A percentile compares a stretch with the other conserved stretches of the same genome.
Evolutionary conservation across 2,113 vertebrate species (phyloP).

Genomic region (Cephalopterus ornatus): DNA sequence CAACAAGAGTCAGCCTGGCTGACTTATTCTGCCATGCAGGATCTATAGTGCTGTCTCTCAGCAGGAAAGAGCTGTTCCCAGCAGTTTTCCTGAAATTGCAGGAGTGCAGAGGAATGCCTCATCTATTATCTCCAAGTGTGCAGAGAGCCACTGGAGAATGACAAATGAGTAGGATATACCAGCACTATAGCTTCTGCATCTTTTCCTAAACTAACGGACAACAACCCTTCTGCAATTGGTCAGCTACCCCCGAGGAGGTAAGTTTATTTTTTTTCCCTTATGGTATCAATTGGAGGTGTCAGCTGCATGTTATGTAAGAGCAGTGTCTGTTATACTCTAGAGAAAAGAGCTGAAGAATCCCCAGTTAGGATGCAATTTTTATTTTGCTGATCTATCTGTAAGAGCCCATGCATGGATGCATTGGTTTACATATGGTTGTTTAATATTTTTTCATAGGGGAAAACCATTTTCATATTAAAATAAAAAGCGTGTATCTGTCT

Average conservation of each 20-base stretch:
- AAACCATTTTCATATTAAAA: background rate
- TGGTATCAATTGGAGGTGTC: background rate
- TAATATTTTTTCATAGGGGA: background rate
- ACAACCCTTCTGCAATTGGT: background rate
- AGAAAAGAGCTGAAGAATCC: background rate
- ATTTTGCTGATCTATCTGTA: background rate
- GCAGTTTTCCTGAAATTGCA: background rate
- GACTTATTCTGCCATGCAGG: background rate
- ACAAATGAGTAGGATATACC: background rate
- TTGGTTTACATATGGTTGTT: background rate
- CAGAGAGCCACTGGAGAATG: background rate
- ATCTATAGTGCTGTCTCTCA: background rate
- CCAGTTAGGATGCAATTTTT: background rate
- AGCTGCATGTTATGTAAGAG: background rate
- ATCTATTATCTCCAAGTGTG: background rate
- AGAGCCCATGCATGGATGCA: background rate
- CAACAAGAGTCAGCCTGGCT: background rate
- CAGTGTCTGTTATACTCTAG: background rate
- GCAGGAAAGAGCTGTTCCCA: background rate
- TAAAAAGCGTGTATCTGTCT: rapidly evolving
- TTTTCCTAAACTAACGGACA: background rate
- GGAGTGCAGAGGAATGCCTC: background rate
- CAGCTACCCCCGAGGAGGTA: background rate
- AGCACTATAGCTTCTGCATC: background rate
- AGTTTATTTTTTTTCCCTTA: background rate